Evolutionary conservation across 2,113 vertebrate species (phyloP).

Genomic region (Nothobranchius furzeri): DNA sequence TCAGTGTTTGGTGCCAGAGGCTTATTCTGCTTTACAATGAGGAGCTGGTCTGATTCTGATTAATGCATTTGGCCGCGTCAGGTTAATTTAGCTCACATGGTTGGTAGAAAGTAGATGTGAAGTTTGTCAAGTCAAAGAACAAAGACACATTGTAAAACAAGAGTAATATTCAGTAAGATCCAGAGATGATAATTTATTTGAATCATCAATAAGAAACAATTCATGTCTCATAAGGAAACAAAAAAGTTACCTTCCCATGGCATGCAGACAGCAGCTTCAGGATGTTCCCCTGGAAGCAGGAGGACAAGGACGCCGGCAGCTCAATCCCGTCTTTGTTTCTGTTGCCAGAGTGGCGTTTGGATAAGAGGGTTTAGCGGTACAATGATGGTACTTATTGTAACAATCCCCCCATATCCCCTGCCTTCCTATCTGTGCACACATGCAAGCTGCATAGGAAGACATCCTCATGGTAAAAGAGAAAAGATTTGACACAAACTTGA

Average conservation of each 20-base stretch:
- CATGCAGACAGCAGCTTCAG: constrained; percentile 46
- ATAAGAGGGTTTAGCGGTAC: constrained; percentile 67
- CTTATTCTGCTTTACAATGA: constrained; percentile 25
- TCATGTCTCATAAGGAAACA: constrained; percentile 2
- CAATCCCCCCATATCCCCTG: constrained; percentile 57
- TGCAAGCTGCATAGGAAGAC: constrained; percentile 6
- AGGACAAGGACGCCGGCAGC: constrained; percentile 42
- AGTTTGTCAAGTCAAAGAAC: constrained; percentile 14
- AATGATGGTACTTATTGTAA: constrained; percentile 66
- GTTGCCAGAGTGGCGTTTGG: constrained; percentile 71
- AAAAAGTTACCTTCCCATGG: constrained; percentile 28
- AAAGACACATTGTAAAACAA: neutral
- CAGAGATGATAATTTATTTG: constrained; percentile 1
- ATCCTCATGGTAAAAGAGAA: neutral
- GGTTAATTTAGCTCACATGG: constrained; percentile 36
- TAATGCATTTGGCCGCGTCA: constrained; percentile 8
- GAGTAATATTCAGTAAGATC: neutral
- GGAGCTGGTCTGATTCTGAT: constrained; percentile 22
- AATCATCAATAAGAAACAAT: constrained; percentile 13
- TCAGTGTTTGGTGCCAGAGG: constrained; percentile 23
- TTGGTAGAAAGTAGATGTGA: constrained; percentile 41
- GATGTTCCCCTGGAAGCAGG: constrained; percentile 65
- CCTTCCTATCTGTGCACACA: constrained; percentile 41
- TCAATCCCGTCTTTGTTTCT: constrained; percentile 78
- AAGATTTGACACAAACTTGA: neutral